Evolutionary conservation across 2,797 vertebrate genomes (phyloP).

Genomic region (Megalops cyprinoides): DNA sequence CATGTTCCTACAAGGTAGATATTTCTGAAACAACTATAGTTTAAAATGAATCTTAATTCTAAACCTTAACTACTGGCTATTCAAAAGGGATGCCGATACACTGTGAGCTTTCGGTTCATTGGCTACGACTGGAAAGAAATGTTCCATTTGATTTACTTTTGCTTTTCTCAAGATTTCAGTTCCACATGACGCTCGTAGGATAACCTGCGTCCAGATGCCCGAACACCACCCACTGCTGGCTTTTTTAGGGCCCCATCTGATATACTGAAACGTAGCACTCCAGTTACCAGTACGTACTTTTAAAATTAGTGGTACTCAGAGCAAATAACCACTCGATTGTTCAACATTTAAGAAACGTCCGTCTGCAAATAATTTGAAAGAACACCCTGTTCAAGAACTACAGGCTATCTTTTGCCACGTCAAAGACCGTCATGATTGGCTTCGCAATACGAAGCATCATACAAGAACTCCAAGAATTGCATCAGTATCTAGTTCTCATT

Average conservation of each 20-base stretch:
- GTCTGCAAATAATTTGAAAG: not conserved
- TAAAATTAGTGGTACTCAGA: not conserved
- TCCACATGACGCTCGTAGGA: not conserved
- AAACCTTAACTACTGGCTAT: too few species aligned
- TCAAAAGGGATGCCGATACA: too few species aligned
- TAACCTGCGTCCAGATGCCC: slow-evolving; percentile 7
- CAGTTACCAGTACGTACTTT: too few species aligned
- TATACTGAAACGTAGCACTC: not conserved
- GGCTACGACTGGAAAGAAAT: too few species aligned
- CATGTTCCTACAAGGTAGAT: too few species aligned
- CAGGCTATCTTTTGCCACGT: slow-evolving; percentile 70
- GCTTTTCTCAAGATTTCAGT: not conserved
- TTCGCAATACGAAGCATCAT: slow-evolving; percentile 20
- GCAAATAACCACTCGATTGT: not conserved
- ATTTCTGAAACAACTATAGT: too few species aligned
- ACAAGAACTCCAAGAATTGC: not conserved
- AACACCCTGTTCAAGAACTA: not conserved
- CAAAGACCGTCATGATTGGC: slow-evolving; percentile 68
- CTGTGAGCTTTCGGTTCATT: too few species aligned
- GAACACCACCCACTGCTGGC: not conserved
- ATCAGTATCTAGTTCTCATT: not conserved
- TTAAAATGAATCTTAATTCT: too few species aligned
- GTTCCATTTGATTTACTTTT: too few species aligned
- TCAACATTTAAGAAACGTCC: not conserved
- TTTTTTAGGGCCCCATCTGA: not conserved